A percentile compares a stretch with the other conserved stretches of the same genome.
phyloP scores from a whole-genome alignment of 2,113 vertebrate genomes.

The Xenopus borealis region DNA sequence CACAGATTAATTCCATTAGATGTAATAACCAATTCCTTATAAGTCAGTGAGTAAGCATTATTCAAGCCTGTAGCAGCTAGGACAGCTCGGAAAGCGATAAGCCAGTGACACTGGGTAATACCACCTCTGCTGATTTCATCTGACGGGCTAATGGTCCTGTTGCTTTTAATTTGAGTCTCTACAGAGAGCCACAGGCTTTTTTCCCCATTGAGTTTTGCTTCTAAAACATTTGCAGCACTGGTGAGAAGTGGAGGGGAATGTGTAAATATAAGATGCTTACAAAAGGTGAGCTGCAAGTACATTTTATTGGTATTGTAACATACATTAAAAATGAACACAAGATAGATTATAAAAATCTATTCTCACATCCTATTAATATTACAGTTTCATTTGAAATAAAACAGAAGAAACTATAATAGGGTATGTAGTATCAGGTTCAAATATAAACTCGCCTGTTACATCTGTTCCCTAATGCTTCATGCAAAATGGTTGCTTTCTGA shows the following conservation, averaged over 20 bases:
- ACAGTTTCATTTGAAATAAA: no score
- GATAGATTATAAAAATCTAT: no score
- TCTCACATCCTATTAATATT: no score
- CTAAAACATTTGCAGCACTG: not conserved
- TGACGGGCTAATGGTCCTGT: conserved; percentile 60
- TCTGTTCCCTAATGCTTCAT: no score
- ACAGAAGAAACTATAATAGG: no score
- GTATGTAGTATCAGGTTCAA: no score
- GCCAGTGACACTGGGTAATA: conserved; percentile 27
- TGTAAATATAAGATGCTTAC: not conserved
- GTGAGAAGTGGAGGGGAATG: not conserved
- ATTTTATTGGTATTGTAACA: no score
- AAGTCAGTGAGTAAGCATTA: conserved; percentile 29
- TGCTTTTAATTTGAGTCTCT: conserved; percentile 60
- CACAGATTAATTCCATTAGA: conserved; percentile 39
- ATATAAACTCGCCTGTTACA: no score
- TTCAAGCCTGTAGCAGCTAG: conserved; percentile 8
- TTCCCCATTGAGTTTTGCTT: not conserved
- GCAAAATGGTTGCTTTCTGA: no score
- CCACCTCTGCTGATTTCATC: conserved; percentile 48
- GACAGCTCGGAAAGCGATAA: conserved; percentile 20
- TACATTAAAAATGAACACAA: no score
- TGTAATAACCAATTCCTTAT: conserved; percentile 37
- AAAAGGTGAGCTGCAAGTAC: no score
- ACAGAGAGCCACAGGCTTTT: conserved; percentile 51